Evolutionary conservation across 2,888 invertebrate genomes (phyloP), one percentile per base, ranked within the genome.

Genomic region (Laothoe populi): DNA sequence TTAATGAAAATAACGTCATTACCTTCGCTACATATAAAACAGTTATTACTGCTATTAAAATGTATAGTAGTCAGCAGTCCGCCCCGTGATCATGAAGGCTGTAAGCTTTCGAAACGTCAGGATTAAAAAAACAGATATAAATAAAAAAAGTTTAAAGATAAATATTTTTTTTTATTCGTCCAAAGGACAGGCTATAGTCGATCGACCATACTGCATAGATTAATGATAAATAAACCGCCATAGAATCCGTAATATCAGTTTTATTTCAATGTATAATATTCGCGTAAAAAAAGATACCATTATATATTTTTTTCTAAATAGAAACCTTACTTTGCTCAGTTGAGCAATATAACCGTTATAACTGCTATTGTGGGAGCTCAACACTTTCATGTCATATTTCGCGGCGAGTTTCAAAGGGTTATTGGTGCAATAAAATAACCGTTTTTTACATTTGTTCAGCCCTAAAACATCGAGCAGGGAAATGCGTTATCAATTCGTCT

Each of bases 401-500:
- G 59, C 49, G 63, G 62, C 53, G 19, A 19, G 31, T 11, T 35
- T 16, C 42, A 42, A 38, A 35, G 19, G 42, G 42, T 44, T 59
- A 59, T 46, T 46, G 60, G 53, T 53, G 63, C 40, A 44, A 53
- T 44, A 60, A 63, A 21, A 13, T 23, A 40, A 10, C 46, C 35
- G 53, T 53, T 53, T 53, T n/a, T 53, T 53, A 53, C 35, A 35
- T 19, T 53, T 40, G 35, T 60, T 53, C 35, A 35, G 53, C 4
- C 46, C 46, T 59, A 59, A 45, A 45, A 46, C 16, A 46, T 19
- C 35, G 45, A 61, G 59, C 78, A 71, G 74, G 78, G 70, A 81
- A 84, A 81, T 85, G 79, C 81, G 83, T 84, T 87, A 87, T 82
- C 81, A 40, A 61, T 63, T 65, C 64, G 65, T 60, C 63, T 67